Evolutionary conservation across 2,113 vertebrate genomes (phyloP), one percentile per base, ranked within the genome.

Genomic region (chimpanzee (Pan troglodytes)): DNA sequence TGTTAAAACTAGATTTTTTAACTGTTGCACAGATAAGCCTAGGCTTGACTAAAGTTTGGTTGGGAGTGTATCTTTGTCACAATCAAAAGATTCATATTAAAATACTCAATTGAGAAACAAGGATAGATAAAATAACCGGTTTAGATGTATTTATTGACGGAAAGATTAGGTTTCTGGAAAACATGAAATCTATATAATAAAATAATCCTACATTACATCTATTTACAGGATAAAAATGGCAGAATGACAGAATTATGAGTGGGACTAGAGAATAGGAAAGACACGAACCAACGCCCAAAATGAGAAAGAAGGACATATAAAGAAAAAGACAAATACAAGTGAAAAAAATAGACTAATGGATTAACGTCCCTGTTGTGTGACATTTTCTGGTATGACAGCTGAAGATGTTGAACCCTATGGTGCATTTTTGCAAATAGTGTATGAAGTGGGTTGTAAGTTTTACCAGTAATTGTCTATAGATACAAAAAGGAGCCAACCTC

Each of bases 371-470:
- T 35, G 68, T 68, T 64, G 13, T 64, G 64, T 90, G 61, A 55
- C 30, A 48, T 72, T 48, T 79, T 84, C 90, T 79, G 89, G 43
- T 84, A 72, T 93, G 55, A 45, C 76, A 85, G 59, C 38, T 50
- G 57, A 87, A 40, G 48, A 79, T 79, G 32, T 88, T 83, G 23
- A 59, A 23, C 30, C 5, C 40, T 78, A 20, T 22, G 32, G 32
- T 70, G 17, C 59, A n/a, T 85, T 96, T 90, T 96, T 90, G 80
- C 23, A 93, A 64, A 86, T 79, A 70, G 6, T 59, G 6, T 64
- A 12, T 43, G 50, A 40, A 8, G 55, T 61, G 25, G 40, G 27
- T 11, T 93, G 13, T 52, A 94, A 72, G 12, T 64, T 45, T 86
- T 48, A 23, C 1, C 40, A 35, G 13, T 81, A 68, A 67, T 67